Percentiles rank a stretch among this genome's conserved stretches.
phyloP scores from a whole-genome alignment of 2,888 invertebrate species.

The Lasiommata megera region DNA sequence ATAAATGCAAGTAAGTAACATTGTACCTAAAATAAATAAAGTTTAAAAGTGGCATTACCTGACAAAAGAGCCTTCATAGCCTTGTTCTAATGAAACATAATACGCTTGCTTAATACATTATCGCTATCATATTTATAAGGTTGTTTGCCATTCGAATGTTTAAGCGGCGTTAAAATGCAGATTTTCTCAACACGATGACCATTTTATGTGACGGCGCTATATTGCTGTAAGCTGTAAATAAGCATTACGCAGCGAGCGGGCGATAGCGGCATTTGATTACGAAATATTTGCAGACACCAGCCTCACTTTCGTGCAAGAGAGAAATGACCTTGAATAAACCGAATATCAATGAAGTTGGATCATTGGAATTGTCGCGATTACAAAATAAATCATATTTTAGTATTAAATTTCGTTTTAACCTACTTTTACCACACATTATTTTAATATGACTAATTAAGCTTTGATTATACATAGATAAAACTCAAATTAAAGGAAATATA shows the following conservation, averaged over 20 bases:
- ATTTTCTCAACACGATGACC: slow-evolving; percentile 7
- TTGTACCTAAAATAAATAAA: background rate
- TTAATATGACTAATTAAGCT: no score
- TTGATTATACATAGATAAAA: no score
- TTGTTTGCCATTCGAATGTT: slow-evolving; percentile 2
- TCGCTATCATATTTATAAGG: background rate
- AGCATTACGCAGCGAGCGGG: slow-evolving; percentile 1
- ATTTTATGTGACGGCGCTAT: slow-evolving; percentile 4
- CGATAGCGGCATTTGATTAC: slow-evolving; percentile 8
- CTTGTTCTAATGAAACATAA: slow-evolving; percentile 1
- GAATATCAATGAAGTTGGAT: background rate
- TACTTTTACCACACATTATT: background rate
- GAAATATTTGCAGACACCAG: slow-evolving; percentile 9
- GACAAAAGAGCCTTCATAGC: background rate
- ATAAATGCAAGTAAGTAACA: no score
- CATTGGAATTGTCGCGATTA: background rate
- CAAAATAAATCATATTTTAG: background rate
- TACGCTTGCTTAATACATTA: background rate
- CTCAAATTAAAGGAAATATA: no score
- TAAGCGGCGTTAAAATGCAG: background rate
- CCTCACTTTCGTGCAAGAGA: background rate
- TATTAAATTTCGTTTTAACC: background rate
- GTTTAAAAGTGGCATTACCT: background rate
- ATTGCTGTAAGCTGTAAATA: background rate
- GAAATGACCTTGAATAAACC: slow-evolving; percentile 6